Evolutionary conservation across 2,888 invertebrate species (phyloP), one percentile per base, ranked within the genome.

Genomic region (Rhorus exstirpatorius): DNA sequence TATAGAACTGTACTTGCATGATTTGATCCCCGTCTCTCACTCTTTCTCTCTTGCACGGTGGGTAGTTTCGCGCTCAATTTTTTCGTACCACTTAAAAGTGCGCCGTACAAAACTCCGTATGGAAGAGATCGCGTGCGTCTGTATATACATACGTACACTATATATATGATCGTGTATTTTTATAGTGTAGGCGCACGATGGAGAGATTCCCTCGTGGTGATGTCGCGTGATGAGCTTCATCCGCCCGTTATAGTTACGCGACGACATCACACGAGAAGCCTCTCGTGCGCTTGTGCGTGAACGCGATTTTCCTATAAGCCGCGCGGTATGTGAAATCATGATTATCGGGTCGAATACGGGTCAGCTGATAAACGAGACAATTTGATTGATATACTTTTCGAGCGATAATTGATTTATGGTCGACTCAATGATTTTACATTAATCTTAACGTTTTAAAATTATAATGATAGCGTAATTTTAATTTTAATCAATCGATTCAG

Each of bases 161-260:
- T 41, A n/a, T n/a, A 19, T 26, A 31, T 10, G 53, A 8, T 14
- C 21, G 51, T 51, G 60, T 35, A 35, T 8, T 70, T 68, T 65
- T 41, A 68, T 8, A 63, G 71, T 71, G 79, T 71, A 75, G 79
- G 63, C 68, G 81, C 75, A 26, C 70, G 75, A 76, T 68, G 65
- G 76, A 77, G 77, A 74, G 72, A 83, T 77, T 79, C 83, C 83
- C 77, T 83, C 83, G 76, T 74, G 80, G 80, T 78, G 35, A 72
- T 83, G 76, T 53, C 79, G 46, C 80, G 63, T 82, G 82, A 82
- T 82, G 82, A 82, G 82, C 65, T 49, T 72, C 85, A 77, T 81
- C 71, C 63, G 74, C 70, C 74, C 71, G 79, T 84, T 81, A 68
- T 58, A 72, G 70, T 79, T 83, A 78, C 71, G 83, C 78, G 83